Percentiles rank a stretch among this genome's conserved stretches.
phyloP scores from a whole-genome alignment of 1,140 invertebrate species.

The Nephila pilipes region DNA sequence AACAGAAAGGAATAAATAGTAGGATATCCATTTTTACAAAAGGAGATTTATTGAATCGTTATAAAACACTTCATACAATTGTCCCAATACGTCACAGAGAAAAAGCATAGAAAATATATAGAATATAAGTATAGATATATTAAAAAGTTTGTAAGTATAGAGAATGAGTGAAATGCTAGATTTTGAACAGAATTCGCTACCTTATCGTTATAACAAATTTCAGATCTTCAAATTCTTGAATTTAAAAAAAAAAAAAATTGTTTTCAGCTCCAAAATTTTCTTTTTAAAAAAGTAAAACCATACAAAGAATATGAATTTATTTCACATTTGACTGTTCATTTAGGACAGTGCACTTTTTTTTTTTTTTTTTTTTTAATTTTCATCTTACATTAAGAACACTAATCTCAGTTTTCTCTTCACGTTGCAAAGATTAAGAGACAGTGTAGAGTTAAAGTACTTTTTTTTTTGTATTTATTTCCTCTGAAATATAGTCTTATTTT shows the following conservation, averaged over 20 bases:
- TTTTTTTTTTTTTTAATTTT: neutral
- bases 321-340: too few species aligned
- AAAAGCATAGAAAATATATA: constrained; percentile 20
- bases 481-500: neutral
- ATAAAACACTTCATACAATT: constrained; percentile 13
- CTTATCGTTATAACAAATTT: neutral
- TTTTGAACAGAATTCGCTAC: neutral
- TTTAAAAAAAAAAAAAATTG: neutral
- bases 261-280: neutral
- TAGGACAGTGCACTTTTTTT: neutral
- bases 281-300: neutral
- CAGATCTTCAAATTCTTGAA: neutral
- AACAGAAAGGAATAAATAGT: too few species aligned
- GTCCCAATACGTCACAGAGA: neutral
- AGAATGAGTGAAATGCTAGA: neutral
- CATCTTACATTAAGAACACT: neutral
- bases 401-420: constrained; percentile 27
- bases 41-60: constrained; percentile 1
- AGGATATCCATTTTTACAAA: neutral
- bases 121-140: constrained; percentile 8
- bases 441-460: neutral
- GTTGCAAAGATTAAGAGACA: constrained; percentile 27
- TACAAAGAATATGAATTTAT: neutral
- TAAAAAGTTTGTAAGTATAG: constrained; percentile 8
- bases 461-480: neutral